Conservation (phyloP, 2,888 invertebrate genomes). For the Ethmia dodecea region DNA sequence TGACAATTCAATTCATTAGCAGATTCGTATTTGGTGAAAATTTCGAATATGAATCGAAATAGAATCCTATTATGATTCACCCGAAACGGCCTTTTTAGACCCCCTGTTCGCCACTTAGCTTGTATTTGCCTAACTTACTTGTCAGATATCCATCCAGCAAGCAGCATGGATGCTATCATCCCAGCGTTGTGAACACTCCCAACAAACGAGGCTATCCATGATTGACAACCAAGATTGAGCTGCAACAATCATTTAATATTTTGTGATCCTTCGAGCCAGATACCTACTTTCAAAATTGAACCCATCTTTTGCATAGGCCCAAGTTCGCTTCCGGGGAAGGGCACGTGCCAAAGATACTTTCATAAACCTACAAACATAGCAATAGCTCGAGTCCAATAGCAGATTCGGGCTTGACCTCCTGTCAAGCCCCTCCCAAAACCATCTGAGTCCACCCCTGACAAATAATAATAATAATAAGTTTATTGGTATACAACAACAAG, state of each 20-base stretch:
- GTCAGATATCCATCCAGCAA: constrained; percentile 80
- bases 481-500: too few relatives aligned
- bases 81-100: background rate
- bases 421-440: too few relatives aligned
- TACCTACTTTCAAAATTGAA: too few relatives aligned
- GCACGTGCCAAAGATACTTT: background rate
- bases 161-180: constrained; percentile 78
- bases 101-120: background rate
- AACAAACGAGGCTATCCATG: constrained; percentile 72
- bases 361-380: background rate
- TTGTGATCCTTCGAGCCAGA: too few relatives aligned
- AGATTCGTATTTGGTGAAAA: too few relatives aligned
- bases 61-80: background rate
- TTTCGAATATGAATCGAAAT: background rate
- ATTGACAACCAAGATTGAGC: constrained; percentile 56
- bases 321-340: background rate
- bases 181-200: constrained; percentile 80
- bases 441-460: too few relatives aligned
- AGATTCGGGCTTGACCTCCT: background rate
- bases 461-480: too few relatives aligned
- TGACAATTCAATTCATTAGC: too few relatives aligned
- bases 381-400: background rate
- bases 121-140: constrained; percentile 33
- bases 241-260: constrained; percentile 33
- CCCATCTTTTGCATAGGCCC: background rate